phyloP scores from a whole-genome alignment of 2,113 vertebrate genomes.

The Serilophus lunatus region DNA sequence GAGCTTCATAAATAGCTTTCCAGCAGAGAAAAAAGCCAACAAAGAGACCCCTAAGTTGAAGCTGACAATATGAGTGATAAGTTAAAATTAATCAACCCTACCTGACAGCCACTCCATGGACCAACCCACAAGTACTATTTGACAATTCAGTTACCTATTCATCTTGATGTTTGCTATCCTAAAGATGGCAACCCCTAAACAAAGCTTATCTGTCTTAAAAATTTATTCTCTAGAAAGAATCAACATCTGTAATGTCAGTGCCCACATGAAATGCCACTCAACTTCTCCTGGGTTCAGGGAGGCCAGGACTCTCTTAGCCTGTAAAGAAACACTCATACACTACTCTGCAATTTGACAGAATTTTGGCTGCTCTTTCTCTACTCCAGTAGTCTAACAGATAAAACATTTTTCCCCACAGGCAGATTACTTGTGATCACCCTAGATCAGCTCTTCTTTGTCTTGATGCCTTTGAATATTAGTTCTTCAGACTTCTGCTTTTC shows the following conservation, averaged over 20 bases:
- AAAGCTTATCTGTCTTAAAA: neutral
- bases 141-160: neutral
- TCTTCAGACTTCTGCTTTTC: neutral
- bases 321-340: neutral
- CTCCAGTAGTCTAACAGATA: neutral
- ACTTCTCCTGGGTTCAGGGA: no score
- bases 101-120: neutral
- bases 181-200: neutral
- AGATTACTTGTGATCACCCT: neutral
- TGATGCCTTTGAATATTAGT: neutral
- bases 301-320: neutral
- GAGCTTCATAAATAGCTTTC: neutral
- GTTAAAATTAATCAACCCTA: neutral
- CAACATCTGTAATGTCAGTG: neutral
- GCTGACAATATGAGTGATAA: neutral
- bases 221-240: neutral
- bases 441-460: neutral
- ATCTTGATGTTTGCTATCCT: neutral
- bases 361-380: neutral
- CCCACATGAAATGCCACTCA: neutral
- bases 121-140: fast-evolving
- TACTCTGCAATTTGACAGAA: neutral
- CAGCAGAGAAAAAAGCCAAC: neutral
- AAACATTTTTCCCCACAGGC: neutral
- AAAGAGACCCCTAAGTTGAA: neutral